Base-by-base conservation (phyloP, 2,888 invertebrate genomes). In the Frankliniella intonsa region DNA sequence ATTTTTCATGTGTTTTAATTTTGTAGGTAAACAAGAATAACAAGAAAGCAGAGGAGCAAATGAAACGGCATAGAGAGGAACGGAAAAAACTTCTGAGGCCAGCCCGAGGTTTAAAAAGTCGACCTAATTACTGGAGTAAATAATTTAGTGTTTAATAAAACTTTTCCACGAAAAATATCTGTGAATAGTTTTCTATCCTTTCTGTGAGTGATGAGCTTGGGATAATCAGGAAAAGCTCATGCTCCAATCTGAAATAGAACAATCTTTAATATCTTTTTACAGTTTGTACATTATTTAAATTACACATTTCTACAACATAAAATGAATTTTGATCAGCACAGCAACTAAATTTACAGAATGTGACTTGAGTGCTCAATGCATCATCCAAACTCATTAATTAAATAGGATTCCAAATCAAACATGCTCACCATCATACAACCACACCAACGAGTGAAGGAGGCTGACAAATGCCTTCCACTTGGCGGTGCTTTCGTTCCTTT, bases 41-140 rank as follows among this genome's bases (percentile, higher is more conserved):
- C 25, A 79, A 83, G 7, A 83, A 82, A 81, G 83, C 84, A 27
- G 91, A 91, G 84, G 91, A 91, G 85, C 91, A 91, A 86, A 88
- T 90, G 85, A 91, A 91, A 84, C 92, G 91, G 85, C 94, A 94
- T 86, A 90, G 91, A 83, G 91, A 93, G 86, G 94, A 94, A 86
- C 90, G 94, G 51, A 93, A 91, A 86, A 90, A 91, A 85, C 87
- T 94, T 65, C 90, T 93, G 49, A 84, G 86, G 51, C 84, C 83
- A 50, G 85, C 84, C 11, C 17, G 62, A n/a, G 69, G 69, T 76
- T 25, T 76, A 9, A 76, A 25, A 76, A 25, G 69, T 12, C 69
- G 69, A 10, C 69, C 69, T 9, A 76, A 22, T 22, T 22, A 25
- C 9, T 76, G 69, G 69, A 76, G 25, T 8, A 22, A 76, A 76